phyloP scores from a whole-genome alignment of 2,797 vertebrate genomes.

The Graptemys geographica region DNA sequence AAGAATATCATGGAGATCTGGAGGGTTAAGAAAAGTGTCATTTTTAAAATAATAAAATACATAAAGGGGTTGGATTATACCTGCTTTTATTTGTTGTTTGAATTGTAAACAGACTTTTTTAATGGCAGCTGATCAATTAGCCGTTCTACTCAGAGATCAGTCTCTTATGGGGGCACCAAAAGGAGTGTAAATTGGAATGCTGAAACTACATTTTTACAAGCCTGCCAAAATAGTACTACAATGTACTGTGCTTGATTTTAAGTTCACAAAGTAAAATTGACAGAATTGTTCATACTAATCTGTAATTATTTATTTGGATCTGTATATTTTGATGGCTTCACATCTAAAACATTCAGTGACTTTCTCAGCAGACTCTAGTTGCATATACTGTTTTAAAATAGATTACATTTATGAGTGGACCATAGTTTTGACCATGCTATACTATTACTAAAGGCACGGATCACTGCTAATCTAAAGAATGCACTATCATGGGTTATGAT shows the following conservation, averaged over 20 bases:
- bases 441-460: background rate
- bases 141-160: background rate
- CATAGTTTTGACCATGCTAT: background rate
- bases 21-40: background rate
- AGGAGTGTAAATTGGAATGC: background rate
- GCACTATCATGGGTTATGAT: rapidly evolving
- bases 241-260: background rate
- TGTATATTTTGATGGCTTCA: background rate
- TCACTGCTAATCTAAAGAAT: background rate
- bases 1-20: background rate
- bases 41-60: background rate
- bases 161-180: background rate
- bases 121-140: background rate
- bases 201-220: background rate
- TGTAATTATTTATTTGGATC: background rate
- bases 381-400: background rate
- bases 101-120: background rate
- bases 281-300: background rate
- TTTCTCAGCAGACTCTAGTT: background rate
- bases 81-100: background rate
- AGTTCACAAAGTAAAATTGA: background rate
- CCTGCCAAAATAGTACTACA: background rate
- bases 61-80: background rate
- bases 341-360: background rate
- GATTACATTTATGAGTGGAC: background rate